A percentile compares a stretch with the other conserved stretches of the same genome.
Conservation (phyloP, 2,113 vertebrate genomes). For the Excalfactoria chinensis region DNA sequence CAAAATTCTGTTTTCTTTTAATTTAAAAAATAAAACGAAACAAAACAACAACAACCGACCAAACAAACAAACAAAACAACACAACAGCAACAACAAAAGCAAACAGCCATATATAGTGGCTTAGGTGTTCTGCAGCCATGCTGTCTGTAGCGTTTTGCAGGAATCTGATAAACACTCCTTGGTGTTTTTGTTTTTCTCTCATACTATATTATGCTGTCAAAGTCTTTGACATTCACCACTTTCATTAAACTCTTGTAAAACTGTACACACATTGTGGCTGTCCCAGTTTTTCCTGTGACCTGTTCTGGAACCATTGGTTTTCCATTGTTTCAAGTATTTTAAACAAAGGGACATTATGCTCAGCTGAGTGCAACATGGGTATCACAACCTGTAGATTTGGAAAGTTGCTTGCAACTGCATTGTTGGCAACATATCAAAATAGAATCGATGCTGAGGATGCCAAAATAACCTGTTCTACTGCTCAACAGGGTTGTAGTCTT, state of each 20-base stretch:
- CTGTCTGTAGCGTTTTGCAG: neutral
- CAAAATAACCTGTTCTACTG: constrained; percentile 30
- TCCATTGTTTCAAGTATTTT: neutral
- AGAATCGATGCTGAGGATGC: neutral
- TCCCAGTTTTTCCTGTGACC: neutral
- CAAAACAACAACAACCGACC: neutral
- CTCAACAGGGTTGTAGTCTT: neutral
- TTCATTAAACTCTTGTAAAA: neutral
- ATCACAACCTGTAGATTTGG: neutral
- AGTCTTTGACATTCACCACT: neutral
- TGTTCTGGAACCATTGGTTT: neutral
- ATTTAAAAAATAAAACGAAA: neutral
- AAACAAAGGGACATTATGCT: neutral
- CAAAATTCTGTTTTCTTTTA: neutral
- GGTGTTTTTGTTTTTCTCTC: neutral
- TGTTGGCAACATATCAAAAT: neutral
- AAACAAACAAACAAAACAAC: neutral
- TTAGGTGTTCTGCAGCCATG: neutral
- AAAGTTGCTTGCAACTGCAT: neutral
- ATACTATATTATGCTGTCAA: neutral
- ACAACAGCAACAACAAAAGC: neutral
- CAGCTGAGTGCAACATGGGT: neutral
- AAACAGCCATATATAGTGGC: neutral
- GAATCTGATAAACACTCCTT: neutral
- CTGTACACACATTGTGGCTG: neutral